Base-by-base conservation (phyloP, 1,140 invertebrate species). In the Drosophila triauraria region DNA sequence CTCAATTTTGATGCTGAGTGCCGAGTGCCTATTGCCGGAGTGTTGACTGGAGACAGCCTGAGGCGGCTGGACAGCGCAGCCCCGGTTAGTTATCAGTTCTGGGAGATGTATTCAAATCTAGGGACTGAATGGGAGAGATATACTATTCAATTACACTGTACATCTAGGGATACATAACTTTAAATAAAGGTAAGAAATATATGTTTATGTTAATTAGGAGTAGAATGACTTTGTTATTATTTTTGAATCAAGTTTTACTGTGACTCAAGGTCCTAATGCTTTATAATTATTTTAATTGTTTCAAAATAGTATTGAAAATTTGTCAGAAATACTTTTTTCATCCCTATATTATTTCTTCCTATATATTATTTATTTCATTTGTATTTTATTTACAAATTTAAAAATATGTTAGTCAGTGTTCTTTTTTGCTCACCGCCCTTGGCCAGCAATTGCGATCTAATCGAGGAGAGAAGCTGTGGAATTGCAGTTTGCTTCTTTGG, bases 1-100 rank as follows among this genome's bases (percentile, higher is more conserved):
- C 85, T 90, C 85, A 90, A 90, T 90, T 90, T 90, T 79, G 71
- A 79, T 69, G 38, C 53, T 20, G 25, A 60, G 64, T 56, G 51
- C 46, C 50, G 65, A 71, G 63, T 25, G 51, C 15, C n/a, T 10
- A 53, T 15, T 32, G 48, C 5, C 30, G 7, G 10, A 54, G 30
- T 47, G 63, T 50, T 68, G 67, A 72, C 38, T 35, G 46, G 38
- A 70, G 51, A 30, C 27, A 13, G 53, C 46, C 54, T 27, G 25
- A 40, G 23, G 48, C 27, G 48, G 4, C n/a, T 32, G 57, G 27
- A 7, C 27, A 30, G 27, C 27, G 9, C 56, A 61, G 17, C 27
- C 47, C 35, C 44, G 58, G 67, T 48, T 77, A 59, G 70, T 72
- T 86, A 86, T 76, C 78, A 61, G 67, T 32, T 61, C 40, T 59